Base-by-base conservation (phyloP, 2,888 invertebrate genomes). In the Emmelina monodactyla region DNA sequence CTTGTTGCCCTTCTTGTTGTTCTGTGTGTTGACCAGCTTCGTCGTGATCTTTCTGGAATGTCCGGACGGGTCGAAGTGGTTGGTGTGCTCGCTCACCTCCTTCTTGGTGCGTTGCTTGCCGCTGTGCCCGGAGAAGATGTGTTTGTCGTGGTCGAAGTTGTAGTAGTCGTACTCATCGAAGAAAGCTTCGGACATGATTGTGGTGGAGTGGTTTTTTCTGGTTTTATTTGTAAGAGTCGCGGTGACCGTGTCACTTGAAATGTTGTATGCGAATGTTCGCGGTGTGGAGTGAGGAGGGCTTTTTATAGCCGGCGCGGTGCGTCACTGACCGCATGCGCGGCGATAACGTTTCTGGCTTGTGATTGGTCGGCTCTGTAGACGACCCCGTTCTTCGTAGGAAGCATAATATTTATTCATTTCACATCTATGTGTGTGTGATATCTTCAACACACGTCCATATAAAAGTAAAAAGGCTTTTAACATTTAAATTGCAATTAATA, bases 101-200 rank as follows among this genome's bases (percentile, higher is more conserved):
- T 89, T 91, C 82, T 96, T 95, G 40, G 89, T 85, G 46, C 95
- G 84, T 56, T 94, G 92, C 66, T 96, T 95, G 42, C 96, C 96
- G 61, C 93, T 89, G 75, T 93, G 92, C 14, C 91, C 89, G 29
- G 88, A 86, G 69, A 88, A 89, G 44, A 94, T 86, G 65, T 91
- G 88, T 73, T 95, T 95, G 69, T 94, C 95, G 82, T 91, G 88
- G 53, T 93, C 93, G 72, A 89, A 95, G 76, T 95, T 95, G 84
- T 92, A 96, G 63, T 94, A 91, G 62, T 96, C 96, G 85, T 93
- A 94, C 62, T 93, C 88, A 79, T 96, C 94, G 66, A 89, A 88
- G 79, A 91, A 87, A 54, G 83, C 82, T 73, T 91, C 91, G 58
- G 92, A 91, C 92, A 92, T 92, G 64, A 72, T 84, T 73, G 52